Conservation (phyloP, 2,113 vertebrate species). For the Osmerus mordax region DNA sequence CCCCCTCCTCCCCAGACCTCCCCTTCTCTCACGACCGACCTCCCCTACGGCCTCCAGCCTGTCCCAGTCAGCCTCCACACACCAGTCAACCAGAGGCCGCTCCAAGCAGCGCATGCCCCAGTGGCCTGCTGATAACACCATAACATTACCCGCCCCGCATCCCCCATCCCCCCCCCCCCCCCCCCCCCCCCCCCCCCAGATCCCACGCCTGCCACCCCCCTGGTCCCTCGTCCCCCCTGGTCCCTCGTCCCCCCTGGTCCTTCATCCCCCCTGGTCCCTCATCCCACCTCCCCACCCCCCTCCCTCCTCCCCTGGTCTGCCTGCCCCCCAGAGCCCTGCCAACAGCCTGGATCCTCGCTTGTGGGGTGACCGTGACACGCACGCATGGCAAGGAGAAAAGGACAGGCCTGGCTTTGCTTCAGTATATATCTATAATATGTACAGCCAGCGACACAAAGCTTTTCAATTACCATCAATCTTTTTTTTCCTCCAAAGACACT, state of each 20-base stretch:
- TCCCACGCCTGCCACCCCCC: conserved; percentile 41
- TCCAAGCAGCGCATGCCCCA: background rate
- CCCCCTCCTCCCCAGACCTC: conserved; percentile 9
- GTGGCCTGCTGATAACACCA: too few species aligned
- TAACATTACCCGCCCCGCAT: conserved; percentile 4
- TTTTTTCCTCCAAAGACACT: too few species aligned
- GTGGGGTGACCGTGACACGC: conserved; percentile 21
- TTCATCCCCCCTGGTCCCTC: conserved; percentile 21
- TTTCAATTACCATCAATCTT: too few species aligned
- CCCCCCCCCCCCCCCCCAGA: conserved; percentile 17
- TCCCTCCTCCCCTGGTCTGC: conserved; percentile 20
- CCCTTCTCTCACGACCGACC: conserved; percentile 1
- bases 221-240: conserved; percentile 18
- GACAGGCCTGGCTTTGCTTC: background rate
- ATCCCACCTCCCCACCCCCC: background rate
- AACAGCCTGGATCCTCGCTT: conserved; percentile 20
- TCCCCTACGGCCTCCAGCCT: background rate
- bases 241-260: conserved; percentile 4
- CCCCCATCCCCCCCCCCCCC: conserved; percentile 17
- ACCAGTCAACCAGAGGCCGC: background rate
- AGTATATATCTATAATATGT: too few species aligned
- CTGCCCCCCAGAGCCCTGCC: conserved; percentile 26
- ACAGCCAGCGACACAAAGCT: too few species aligned
- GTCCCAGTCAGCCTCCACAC: background rate
- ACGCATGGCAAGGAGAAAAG: conserved; percentile 25